Evolutionary conservation across 1,140 invertebrate species (phyloP), one percentile per base, ranked within the genome.

Genomic region (Oncopodura yosiiana): DNA sequence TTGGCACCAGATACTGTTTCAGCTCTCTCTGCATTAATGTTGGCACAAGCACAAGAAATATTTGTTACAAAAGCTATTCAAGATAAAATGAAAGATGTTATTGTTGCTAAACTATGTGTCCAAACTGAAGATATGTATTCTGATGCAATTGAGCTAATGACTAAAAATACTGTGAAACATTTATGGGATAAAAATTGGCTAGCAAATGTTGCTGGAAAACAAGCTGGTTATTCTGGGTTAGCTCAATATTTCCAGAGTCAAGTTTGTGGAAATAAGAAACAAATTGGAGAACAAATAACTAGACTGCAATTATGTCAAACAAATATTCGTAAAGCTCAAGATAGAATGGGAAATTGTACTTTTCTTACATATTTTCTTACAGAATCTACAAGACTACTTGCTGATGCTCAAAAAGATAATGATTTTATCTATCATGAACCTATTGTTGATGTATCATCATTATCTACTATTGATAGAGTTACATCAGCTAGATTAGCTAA

Each of bases 391-490:
- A 75, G 82, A 54, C 80, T 82, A 64, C 74, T 88, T 38, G 78
- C 78, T 2, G 83, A 86, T 66, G 90, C 87, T 0, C 81, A 81
- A 60, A 96, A 94, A 72, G 94, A 99, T 70, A 98, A 98, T 72
- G 89, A 99, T 74, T 97, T 97, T 69, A 98, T 98, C 67, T 96
- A 96, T 71, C 91, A 95, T 69, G 91, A 93, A 70, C 81, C 87
- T 66, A 81, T 99, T 66, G 92, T 94, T 3, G 88, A 95, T 66
- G 67, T 83, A 0, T 83, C 83, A 66, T 75, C 74, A 42, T 72
- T 99, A 30, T 73, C 82, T 43, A 74, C 86, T 0, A 79, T 98
- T 45, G 80, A 81, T 11, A 90, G 88, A 72, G 77, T 76, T 24
- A 64, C 70, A 3, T 53, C 60, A 14, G 84, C 82, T 18, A 72